phyloP scores from a whole-genome alignment of 1,140 invertebrate species.

The Hycleus cichorii region DNA sequence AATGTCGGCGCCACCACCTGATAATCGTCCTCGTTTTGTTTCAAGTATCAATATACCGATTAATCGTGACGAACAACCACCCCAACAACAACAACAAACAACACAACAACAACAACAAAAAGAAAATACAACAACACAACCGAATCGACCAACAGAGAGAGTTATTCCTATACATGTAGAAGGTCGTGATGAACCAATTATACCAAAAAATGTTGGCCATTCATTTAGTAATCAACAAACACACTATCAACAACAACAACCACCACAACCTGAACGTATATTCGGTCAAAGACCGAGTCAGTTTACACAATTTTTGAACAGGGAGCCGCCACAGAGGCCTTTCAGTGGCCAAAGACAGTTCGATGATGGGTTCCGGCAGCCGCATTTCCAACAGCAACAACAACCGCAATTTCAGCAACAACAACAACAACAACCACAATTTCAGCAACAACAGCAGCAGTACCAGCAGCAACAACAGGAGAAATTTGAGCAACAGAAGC shows the following conservation, averaged over 20 bases:
- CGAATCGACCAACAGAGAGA: conserved; percentile 48
- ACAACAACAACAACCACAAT: conserved; percentile 19
- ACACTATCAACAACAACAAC: conserved; percentile 24
- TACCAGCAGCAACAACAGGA: conserved; percentile 33
- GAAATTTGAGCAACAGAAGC: conserved; percentile 26
- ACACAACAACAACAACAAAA: conserved; percentile 31
- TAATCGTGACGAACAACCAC: conserved; percentile 20
- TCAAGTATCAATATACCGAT: conserved; percentile 53
- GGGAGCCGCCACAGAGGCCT: conserved; percentile 10
- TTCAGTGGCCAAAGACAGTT: conserved; percentile 8
- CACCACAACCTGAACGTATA: conserved; percentile 29
- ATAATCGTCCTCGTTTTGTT: conserved; percentile 45
- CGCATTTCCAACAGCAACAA: conserved; percentile 23
- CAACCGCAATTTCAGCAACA: conserved; percentile 15
- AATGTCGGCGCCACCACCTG: conserved; percentile 62
- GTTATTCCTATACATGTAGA: conserved; percentile 85
- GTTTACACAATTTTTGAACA: conserved; percentile 28
- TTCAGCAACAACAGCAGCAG: conserved; percentile 23
- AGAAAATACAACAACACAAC: conserved; percentile 3
- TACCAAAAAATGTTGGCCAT: conserved; percentile 46
- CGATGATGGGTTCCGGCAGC: conserved; percentile 11
- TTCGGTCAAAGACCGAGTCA: conserved; percentile 29
- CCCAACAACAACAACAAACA: conserved; percentile 37
- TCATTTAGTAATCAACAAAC: conserved; percentile 15
- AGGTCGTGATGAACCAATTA: conserved; percentile 66